Conservation (phyloP, 2,797 vertebrate genomes). For the Synaphobranchus kaupii region DNA sequence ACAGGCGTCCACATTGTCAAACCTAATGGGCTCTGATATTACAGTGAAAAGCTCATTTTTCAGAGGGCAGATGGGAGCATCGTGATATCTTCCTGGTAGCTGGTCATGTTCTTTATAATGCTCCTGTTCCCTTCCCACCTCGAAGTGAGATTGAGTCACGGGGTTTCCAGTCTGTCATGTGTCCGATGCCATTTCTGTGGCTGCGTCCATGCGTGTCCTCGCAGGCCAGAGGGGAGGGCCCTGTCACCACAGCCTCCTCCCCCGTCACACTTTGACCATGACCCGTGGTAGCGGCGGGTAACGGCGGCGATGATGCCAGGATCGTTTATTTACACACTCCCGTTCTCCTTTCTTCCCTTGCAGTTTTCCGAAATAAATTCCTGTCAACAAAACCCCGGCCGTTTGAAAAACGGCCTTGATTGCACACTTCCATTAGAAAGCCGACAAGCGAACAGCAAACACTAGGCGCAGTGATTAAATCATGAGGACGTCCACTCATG, state of each 20-base stretch:
- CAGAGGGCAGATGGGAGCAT: background rate
- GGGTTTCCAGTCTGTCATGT: background rate
- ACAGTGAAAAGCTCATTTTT: background rate
- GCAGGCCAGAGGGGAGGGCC: background rate
- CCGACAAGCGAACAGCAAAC: background rate
- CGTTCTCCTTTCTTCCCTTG: background rate
- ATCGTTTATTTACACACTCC: background rate
- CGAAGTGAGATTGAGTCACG: background rate
- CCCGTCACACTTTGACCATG: background rate
- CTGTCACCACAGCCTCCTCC: background rate
- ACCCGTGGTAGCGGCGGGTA: background rate
- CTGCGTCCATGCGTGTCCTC: too few relatives aligned
- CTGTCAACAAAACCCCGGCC: background rate
- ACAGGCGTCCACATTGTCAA: background rate
- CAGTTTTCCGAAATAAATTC: background rate
- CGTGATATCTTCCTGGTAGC: background rate
- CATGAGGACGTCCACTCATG: background rate
- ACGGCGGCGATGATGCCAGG: background rate
- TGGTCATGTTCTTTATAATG: background rate
- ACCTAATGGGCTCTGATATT: background rate
- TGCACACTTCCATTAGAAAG: background rate
- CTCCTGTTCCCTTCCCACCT: background rate
- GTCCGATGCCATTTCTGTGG: background rate
- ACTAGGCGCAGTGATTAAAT: background rate
- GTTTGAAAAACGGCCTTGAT: too few relatives aligned